Conservation (phyloP, 2,888 invertebrate genomes). For the Alcis repandata region DNA sequence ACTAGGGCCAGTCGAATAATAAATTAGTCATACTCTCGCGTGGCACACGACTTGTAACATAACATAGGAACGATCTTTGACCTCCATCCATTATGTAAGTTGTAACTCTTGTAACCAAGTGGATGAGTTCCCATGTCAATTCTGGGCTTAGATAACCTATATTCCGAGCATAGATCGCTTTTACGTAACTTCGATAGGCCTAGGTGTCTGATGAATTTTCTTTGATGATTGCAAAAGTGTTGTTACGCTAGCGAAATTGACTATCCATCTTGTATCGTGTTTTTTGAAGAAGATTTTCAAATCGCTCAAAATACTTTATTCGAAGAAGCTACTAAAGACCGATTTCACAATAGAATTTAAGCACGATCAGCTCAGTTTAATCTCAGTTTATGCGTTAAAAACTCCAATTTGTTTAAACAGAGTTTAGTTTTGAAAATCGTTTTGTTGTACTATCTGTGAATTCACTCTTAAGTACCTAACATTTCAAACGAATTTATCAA, state of each 20-base stretch:
- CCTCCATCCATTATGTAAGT: slow-evolving; percentile 64
- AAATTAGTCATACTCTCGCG: slow-evolving; percentile 51
- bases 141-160: slow-evolving; percentile 44
- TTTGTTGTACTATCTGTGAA: not conserved
- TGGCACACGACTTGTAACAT: slow-evolving; percentile 60
- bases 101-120: slow-evolving; percentile 49
- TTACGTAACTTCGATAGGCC: slow-evolving; percentile 40
- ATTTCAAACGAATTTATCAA: not conserved
- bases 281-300: not conserved
- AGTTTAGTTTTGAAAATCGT: too few relatives aligned
- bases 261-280: not conserved
- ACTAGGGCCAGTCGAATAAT: slow-evolving; percentile 31
- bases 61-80: slow-evolving; percentile 54
- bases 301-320: not conserved
- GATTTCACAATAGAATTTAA: too few relatives aligned
- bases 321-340: not conserved
- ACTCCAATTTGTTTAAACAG: too few relatives aligned
- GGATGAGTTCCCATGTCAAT: slow-evolving; percentile 63
- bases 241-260: not conserved
- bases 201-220: slow-evolving; percentile 37
- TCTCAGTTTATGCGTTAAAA: too few relatives aligned
- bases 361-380: too few relatives aligned
- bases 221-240: slow-evolving; percentile 29
- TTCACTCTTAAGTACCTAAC: not conserved
- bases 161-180: slow-evolving; percentile 34